Conservation (phyloP, 2,113 vertebrate genomes). For the Corynorhinus townsendii region DNA sequence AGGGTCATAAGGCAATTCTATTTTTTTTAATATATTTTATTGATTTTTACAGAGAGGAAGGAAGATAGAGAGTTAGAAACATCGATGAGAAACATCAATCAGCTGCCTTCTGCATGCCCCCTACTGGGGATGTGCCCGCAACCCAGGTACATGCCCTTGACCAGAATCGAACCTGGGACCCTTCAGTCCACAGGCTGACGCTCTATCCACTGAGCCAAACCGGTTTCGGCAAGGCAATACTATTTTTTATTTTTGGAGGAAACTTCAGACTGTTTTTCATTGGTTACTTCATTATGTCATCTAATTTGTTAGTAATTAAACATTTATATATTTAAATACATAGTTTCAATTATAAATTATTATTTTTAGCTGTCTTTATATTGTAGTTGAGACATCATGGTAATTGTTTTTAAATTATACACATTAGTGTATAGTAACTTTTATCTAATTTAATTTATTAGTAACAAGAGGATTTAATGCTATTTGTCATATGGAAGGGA, state of each 20-base stretch:
- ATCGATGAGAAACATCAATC: no score
- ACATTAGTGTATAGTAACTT: neutral
- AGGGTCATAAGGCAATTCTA: neutral
- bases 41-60: no score
- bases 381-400: neutral
- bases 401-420: neutral
- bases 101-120: no score
- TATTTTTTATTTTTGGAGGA: neutral
- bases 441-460: neutral
- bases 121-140: no score
- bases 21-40: no score
- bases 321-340: neutral
- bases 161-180: no score
- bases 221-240: neutral
- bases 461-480: neutral
- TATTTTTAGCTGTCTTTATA: neutral
- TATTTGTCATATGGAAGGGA: neutral
- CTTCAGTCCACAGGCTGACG: no score
- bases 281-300: neutral
- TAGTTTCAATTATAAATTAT: neutral
- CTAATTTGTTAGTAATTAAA: neutral
- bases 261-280: neutral
- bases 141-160: no score
- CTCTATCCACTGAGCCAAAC: no score
- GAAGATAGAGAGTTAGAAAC: no score